Conservation (phyloP, 2,888 invertebrate genomes). For the Drosophila incognita region DNA sequence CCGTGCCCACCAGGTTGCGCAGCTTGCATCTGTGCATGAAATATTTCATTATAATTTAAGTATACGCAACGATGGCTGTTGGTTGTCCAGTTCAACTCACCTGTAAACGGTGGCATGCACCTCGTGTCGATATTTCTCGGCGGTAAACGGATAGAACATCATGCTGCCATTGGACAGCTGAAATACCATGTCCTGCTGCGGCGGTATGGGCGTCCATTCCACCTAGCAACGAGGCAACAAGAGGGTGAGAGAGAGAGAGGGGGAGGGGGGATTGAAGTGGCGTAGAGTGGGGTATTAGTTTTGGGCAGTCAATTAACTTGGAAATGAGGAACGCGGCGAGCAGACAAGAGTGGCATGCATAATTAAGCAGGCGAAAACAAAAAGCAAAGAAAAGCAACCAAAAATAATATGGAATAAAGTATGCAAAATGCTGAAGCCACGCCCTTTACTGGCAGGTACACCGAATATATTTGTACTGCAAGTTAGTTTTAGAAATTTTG, state of each 20-base stretch:
- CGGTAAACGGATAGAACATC: conserved; percentile 93
- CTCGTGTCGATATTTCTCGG: conserved; percentile 92
- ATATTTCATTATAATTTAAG: conserved; percentile 10
- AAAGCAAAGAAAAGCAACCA: conserved; percentile 19
- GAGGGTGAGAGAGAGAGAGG: no score
- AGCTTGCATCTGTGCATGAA: conserved; percentile 86
- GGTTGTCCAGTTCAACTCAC: conserved; percentile 79
- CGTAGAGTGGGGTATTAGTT: conserved; percentile 15
- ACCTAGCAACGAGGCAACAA: conserved; percentile 85
- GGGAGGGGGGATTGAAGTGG: not conserved
- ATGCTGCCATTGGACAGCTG: conserved; percentile 93
- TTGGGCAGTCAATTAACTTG: conserved; percentile 74
- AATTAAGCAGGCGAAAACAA: conserved; percentile 70
- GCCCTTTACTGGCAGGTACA: not conserved
- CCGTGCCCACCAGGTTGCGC: conserved; percentile 90
- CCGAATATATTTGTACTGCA: not conserved
- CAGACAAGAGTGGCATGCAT: conserved; percentile 64
- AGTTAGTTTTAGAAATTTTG: not conserved
- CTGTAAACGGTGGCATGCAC: conserved; percentile 94
- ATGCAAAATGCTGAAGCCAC: not conserved
- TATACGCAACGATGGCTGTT: conserved; percentile 13
- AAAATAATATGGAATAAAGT: conserved; percentile 7
- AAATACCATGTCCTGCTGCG: conserved; percentile 90
- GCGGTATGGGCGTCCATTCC: conserved; percentile 91
- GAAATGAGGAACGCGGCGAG: conserved; percentile 54